A percentile compares a stretch with the other conserved stretches of the same genome.
Conservation (phyloP, 2,888 invertebrate species). For the Tuberolachnus salignus region DNA sequence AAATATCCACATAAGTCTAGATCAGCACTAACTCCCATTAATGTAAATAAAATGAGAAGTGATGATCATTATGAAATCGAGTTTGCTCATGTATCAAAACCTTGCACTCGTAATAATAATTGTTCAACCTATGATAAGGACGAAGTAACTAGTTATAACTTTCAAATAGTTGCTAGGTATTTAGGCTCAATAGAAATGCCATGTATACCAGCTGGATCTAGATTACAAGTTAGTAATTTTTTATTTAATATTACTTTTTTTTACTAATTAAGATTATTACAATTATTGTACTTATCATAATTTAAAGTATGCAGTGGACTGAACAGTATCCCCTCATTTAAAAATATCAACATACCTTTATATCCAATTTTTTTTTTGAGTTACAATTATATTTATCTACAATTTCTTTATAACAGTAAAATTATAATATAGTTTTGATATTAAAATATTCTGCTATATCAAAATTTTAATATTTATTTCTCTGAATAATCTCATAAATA, state of each 20-base stretch:
- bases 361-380: too few species aligned
- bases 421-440: too few species aligned
- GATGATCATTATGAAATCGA: conserved; percentile 19
- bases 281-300: not conserved
- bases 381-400: not conserved
- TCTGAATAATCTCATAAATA: too few species aligned
- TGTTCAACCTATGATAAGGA: conserved; percentile 42
- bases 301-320: not conserved
- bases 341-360: not conserved
- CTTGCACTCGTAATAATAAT: conserved; percentile 51
- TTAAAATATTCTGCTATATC: too few species aligned
- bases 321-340: not conserved
- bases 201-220: conserved; percentile 76
- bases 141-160: conserved; percentile 43
- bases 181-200: conserved; percentile 96
- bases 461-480: too few species aligned
- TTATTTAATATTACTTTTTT: conserved; percentile 16
- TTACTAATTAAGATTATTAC: not conserved
- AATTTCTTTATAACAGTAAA: too few species aligned
- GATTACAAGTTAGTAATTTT: conserved; percentile 66
- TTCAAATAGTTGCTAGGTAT: conserved; percentile 87
- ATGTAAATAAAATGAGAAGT: conserved; percentile 58
- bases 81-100: conserved; percentile 26
- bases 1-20: conserved; percentile 67
- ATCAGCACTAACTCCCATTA: conserved; percentile 50